phyloP scores from a whole-genome alignment of 2,113 vertebrate genomes.

The Perognathus longimembris region DNA sequence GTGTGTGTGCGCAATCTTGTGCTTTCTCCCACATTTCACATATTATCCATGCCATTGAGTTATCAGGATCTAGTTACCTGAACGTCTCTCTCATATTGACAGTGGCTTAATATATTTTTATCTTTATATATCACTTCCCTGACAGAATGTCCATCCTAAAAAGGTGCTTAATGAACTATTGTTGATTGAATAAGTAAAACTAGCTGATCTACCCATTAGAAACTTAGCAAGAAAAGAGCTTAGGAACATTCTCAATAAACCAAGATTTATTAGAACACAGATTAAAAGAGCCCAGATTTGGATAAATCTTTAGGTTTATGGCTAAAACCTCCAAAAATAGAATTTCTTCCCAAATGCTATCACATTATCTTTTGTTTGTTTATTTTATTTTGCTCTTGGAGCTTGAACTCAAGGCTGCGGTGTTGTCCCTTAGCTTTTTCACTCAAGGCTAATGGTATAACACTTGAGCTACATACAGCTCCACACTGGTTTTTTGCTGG shows the following conservation, averaged over 20 bases:
- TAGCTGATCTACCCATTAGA: not conserved
- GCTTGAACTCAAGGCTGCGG: no score
- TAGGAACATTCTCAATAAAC: not conserved
- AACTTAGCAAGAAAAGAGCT: not conserved
- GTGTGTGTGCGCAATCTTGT: not conserved
- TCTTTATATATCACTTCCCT: not conserved
- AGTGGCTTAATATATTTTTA: not conserved
- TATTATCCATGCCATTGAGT: not conserved
- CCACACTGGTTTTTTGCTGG: no score
- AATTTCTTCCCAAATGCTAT: constrained; percentile 10
- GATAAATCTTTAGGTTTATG: not conserved
- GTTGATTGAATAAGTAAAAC: constrained; percentile 43
- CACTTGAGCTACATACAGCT: no score
- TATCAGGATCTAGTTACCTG: not conserved
- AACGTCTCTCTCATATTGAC: not conserved
- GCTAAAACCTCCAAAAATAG: not conserved
- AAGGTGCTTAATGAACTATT: not conserved
- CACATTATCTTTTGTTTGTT: no score
- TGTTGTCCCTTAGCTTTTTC: no score
- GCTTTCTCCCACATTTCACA: not conserved
- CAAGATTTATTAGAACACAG: not conserved
- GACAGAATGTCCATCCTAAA: not conserved
- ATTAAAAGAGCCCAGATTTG: not conserved
- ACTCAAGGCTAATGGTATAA: no score
- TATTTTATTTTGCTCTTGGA: no score